A percentile compares a stretch with the other conserved stretches of the same genome.
phyloP scores from a whole-genome alignment of 2,888 invertebrate species.

The Bellardia pandia region DNA sequence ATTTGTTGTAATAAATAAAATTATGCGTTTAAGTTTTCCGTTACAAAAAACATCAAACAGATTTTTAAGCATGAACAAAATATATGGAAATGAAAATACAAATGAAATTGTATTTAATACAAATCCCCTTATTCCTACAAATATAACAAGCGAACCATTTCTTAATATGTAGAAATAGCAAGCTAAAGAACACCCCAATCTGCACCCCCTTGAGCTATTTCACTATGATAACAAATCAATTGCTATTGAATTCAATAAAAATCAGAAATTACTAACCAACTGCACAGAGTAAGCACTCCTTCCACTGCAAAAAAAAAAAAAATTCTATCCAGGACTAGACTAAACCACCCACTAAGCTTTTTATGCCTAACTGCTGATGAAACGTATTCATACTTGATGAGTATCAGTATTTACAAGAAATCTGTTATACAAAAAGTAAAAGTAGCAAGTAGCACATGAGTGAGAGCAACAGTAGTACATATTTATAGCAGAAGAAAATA shows the following conservation, averaged over 20 bases:
- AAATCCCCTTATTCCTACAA: constrained; percentile 17
- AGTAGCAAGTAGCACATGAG: neutral
- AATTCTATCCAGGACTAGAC: neutral
- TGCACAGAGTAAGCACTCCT: neutral
- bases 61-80: constrained; percentile 1
- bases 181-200: neutral
- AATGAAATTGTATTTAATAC: constrained; percentile 5
- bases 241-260: constrained; percentile 61
- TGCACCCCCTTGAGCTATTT: constrained; percentile 12
- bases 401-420: constrained; percentile 2
- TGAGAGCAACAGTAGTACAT: neutral
- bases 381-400: constrained; percentile 11
- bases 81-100: neutral
- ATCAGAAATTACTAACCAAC: constrained; percentile 46
- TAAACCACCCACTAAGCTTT: constrained; percentile 27
- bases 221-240: constrained; percentile 54
- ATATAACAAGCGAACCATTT: constrained; percentile 11
- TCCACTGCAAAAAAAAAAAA: neutral
- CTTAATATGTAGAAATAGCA: neutral
- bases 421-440: neutral
- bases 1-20: constrained; percentile 56
- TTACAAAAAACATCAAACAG: constrained; percentile 56
- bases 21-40: constrained; percentile 61
- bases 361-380: constrained; percentile 15
- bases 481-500: constrained; percentile 66